A percentile compares a stretch with the other conserved stretches of the same genome.
Evolutionary conservation across 2,113 vertebrate genomes (phyloP).

Genomic region (Nesogale talazaci): DNA sequence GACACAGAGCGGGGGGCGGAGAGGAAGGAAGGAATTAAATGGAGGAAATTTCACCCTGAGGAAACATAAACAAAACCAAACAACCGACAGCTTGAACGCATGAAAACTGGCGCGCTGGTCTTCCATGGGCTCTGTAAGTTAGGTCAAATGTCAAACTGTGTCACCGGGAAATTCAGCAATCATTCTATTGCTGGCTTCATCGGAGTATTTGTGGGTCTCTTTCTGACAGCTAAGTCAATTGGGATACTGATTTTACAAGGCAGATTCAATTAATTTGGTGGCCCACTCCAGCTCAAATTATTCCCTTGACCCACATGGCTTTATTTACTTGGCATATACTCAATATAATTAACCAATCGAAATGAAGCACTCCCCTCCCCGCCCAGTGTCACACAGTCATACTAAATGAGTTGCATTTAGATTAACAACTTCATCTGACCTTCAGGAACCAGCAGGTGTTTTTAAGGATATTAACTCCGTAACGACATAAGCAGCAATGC

Average conservation of each 20-base stretch:
- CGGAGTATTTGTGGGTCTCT: neutral
- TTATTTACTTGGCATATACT: slow-evolving; percentile 9
- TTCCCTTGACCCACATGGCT: neutral
- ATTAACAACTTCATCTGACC: slow-evolving; percentile 23
- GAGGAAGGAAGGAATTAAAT: too few species aligned
- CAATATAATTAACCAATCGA: neutral
- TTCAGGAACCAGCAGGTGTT: neutral
- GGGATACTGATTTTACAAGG: slow-evolving; percentile 27
- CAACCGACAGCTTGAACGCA: neutral
- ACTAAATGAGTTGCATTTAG: neutral
- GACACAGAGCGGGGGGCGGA: too few species aligned
- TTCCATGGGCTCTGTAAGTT: neutral
- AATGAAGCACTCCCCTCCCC: neutral
- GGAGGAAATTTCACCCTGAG: neutral
- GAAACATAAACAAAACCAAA: neutral
- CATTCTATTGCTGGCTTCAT: neutral
- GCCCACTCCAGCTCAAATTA: neutral
- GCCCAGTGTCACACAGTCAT: neutral
- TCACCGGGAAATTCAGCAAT: neutral
- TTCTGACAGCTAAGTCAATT: neutral
- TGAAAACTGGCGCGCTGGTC: neutral
- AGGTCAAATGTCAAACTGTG: neutral
- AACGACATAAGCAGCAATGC: neutral
- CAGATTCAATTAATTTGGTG: neutral
- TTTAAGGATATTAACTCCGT: slow-evolving; percentile 5